Percentiles rank a stretch among this genome's conserved stretches.
Conservation (phyloP, 2,797 vertebrate species). For the Sebastes ruberrimus region DNA sequence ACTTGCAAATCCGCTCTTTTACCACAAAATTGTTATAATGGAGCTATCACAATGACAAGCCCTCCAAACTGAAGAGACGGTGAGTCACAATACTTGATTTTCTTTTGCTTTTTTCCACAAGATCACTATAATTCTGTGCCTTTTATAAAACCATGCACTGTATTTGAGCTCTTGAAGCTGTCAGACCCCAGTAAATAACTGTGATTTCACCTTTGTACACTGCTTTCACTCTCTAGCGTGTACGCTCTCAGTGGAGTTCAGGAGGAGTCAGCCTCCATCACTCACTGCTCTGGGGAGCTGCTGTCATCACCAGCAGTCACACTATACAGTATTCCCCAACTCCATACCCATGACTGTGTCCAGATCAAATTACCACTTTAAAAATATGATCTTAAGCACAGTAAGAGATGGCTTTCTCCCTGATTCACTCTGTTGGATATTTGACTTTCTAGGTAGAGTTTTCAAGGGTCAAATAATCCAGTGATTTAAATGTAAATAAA, state of each 20-base stretch:
- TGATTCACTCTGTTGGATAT: not conserved
- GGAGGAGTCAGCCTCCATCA: constrained; percentile 31
- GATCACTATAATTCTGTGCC: not conserved
- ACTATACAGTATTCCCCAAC: constrained; percentile 4
- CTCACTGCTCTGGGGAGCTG: constrained; percentile 27
- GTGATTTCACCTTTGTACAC: constrained; percentile 22
- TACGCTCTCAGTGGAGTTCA: constrained; percentile 32
- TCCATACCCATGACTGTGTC: not conserved
- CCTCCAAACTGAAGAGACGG: constrained; percentile 50
- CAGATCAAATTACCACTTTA: not conserved
- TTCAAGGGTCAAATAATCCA: not conserved
- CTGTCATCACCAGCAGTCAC: constrained; percentile 22
- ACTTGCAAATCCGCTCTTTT: not conserved
- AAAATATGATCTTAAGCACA: constrained; percentile 4
- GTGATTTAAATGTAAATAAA: not conserved
- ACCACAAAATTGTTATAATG: constrained; percentile 9
- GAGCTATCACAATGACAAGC: constrained; percentile 33
- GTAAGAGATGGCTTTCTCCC: not conserved
- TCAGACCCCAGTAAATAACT: constrained; percentile 4
- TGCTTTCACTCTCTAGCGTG: constrained; percentile 39
- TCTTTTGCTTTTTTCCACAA: not conserved
- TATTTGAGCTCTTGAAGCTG: constrained; percentile 3
- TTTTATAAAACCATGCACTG: not conserved
- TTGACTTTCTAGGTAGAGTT: not conserved
- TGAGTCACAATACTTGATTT: constrained; percentile 55